These are phyloP conservation scores for Bilobella aurantiaca DNA, from an alignment of 1,140 invertebrate species.

Conservation along the genomic window DNA sequence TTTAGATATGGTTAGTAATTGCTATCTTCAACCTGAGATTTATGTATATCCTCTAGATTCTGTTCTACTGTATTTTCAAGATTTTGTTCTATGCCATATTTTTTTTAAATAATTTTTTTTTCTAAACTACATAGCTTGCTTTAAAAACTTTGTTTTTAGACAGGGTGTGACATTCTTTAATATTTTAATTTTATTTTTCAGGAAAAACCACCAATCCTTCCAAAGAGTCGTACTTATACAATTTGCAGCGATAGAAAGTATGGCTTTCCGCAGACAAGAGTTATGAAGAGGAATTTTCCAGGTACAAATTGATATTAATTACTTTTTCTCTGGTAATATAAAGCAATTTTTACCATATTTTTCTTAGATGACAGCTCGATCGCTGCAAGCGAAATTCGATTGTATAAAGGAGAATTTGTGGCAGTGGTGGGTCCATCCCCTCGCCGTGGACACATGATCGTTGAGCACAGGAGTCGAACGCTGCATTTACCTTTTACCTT, in stretches of 20 bases:
- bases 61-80: neutral
- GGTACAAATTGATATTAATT: slow-evolving; percentile 42
- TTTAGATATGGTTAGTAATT: slow-evolving; percentile 47
- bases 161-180: neutral
- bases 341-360: slow-evolving; percentile 6
- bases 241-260: slow-evolving; percentile 84
- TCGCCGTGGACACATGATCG: slow-evolving; percentile 65
- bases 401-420: slow-evolving; percentile 70
- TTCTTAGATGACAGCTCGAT: slow-evolving; percentile 42
- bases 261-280: slow-evolving; percentile 78
- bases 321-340: neutral
- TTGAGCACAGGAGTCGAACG: slow-evolving; percentile 67
- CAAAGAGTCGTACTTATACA: slow-evolving; percentile 76
- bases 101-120: too few species aligned
- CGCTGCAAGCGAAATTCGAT: slow-evolving; percentile 46
- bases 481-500: slow-evolving; percentile 79
- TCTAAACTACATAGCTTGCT: too few species aligned
- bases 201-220: slow-evolving; percentile 80
- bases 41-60: neutral
- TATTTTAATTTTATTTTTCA: slow-evolving; percentile 38
- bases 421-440: slow-evolving; percentile 69
- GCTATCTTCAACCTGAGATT: neutral
- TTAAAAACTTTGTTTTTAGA: neutral
- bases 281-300: slow-evolving; percentile 81
- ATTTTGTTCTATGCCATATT: too few species aligned